These are phyloP conservation scores for Squalus acanthias DNA, from an alignment of 2,797 vertebrate species.

Conservation along the genomic window DNA sequence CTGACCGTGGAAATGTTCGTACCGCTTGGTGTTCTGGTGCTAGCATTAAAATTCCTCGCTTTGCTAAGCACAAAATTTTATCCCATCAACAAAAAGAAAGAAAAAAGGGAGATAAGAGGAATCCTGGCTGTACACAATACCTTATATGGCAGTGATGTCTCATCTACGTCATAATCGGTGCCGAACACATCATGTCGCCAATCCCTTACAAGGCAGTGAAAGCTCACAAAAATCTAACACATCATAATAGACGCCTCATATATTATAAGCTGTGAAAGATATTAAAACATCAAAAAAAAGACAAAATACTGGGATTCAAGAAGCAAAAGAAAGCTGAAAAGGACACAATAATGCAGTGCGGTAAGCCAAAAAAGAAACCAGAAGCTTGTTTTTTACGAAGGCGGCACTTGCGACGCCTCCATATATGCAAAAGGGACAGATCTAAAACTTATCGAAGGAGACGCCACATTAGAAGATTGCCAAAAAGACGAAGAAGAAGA, in stretches of 20 bases:
- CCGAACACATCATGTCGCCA: background rate
- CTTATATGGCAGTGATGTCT: background rate
- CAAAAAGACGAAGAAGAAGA: slow-evolving; percentile 12
- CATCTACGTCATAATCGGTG: background rate
- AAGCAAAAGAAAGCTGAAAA: background rate
- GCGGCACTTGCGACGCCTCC: background rate
- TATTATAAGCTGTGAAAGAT: slow-evolving; percentile 17
- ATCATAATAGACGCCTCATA: slow-evolving; percentile 31
- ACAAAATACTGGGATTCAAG: background rate
- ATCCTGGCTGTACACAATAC: background rate
- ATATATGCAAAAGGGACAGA: background rate
- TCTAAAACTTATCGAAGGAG: slow-evolving; percentile 10
- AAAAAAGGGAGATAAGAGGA: background rate
- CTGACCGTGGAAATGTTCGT: background rate
- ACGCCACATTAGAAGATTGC: background rate
- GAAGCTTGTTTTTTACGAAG: background rate
- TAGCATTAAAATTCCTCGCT: background rate
- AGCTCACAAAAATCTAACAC: slow-evolving; percentile 4
- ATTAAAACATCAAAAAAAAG: background rate
- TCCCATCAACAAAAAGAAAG: background rate
- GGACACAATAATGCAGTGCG: background rate
- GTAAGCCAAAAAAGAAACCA: background rate
- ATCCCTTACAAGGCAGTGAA: slow-evolving; percentile 24
- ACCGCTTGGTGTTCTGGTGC: background rate
- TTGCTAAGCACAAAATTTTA: background rate